Evolutionary conservation across 2,797 vertebrate species (phyloP).

Genomic region (Diplodus puntazzo): DNA sequence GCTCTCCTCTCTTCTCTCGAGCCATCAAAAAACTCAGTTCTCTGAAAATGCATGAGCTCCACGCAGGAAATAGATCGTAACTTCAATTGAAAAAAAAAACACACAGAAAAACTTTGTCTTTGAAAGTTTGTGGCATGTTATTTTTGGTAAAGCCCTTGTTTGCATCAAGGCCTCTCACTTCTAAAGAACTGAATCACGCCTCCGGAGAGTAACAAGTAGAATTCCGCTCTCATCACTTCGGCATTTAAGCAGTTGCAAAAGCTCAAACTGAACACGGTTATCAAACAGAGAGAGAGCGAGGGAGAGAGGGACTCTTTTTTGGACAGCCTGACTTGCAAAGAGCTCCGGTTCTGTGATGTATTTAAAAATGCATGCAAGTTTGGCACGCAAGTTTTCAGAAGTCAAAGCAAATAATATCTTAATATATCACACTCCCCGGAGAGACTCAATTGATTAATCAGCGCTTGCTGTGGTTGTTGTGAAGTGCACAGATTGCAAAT

Average conservation of each 20-base stretch:
- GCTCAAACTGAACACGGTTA: constrained; percentile 56
- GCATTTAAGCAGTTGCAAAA: constrained; percentile 66
- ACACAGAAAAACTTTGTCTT: constrained; percentile 66
- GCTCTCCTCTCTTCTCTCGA: constrained; percentile 50
- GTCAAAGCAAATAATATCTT: constrained; percentile 50
- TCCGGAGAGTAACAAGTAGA: constrained; percentile 69
- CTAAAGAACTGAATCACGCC: constrained; percentile 67
- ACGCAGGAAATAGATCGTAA: constrained; percentile 72
- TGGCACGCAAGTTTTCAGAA: constrained; percentile 18
- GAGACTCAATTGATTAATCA: constrained; percentile 45
- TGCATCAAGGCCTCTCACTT: constrained; percentile 76
- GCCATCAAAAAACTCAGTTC: constrained; percentile 52
- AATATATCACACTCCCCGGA: constrained; percentile 34
- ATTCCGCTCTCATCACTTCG: constrained; percentile 61
- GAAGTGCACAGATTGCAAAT: constrained; percentile 40
- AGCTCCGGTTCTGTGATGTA: constrained; percentile 34
- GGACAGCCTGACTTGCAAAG: constrained; percentile 51
- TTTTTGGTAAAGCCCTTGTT: constrained; percentile 80
- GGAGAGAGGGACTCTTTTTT: constrained; percentile 22
- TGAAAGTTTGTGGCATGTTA: constrained; percentile 75
- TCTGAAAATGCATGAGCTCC: constrained; percentile 63
- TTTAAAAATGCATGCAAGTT: constrained; percentile 52
- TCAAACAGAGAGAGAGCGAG: constrained; percentile 33
- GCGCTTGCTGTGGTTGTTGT: constrained; percentile 41
- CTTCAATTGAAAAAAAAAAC: constrained; percentile 60